Conservation (phyloP, 2,888 invertebrate genomes). For the Villa cingulata region DNA sequence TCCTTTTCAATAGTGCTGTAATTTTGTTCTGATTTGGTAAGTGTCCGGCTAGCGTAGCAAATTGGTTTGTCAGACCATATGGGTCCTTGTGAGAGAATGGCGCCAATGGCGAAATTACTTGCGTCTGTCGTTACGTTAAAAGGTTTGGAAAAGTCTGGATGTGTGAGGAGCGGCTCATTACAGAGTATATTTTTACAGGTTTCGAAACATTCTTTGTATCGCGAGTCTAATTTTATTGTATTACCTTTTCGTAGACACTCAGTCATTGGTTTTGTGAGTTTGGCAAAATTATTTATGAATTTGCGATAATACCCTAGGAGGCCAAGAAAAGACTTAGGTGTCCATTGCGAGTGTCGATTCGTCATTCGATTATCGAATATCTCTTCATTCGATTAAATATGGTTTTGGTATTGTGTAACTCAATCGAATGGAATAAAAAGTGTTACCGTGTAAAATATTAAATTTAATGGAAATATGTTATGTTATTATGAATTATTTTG, state of each 20-base stretch:
- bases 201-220: neutral
- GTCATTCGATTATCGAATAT: too few species aligned
- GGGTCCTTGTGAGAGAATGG: constrained; percentile 18
- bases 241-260: neutral
- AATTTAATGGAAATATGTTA: too few species aligned
- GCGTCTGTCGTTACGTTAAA: constrained; percentile 12
- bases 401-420: too few species aligned
- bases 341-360: too few species aligned
- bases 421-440: too few species aligned
- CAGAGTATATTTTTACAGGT: neutral
- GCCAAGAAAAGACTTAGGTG: neutral
- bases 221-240: neutral
- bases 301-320: neutral
- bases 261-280: neutral
- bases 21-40: constrained; percentile 16
- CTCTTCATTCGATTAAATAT: too few species aligned
- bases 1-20: constrained; percentile 20
- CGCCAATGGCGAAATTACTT: constrained; percentile 17
- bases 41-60: constrained; percentile 18
- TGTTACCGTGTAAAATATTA: too few species aligned
- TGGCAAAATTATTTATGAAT: neutral
- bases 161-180: neutral
- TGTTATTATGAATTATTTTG: too few species aligned
- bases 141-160: constrained; percentile 2
- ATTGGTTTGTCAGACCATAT: constrained; percentile 15